Evolutionary conservation across 2,113 vertebrate species (phyloP), one percentile per base, ranked within the genome.

Genomic region (Hyperopisus bebe): DNA sequence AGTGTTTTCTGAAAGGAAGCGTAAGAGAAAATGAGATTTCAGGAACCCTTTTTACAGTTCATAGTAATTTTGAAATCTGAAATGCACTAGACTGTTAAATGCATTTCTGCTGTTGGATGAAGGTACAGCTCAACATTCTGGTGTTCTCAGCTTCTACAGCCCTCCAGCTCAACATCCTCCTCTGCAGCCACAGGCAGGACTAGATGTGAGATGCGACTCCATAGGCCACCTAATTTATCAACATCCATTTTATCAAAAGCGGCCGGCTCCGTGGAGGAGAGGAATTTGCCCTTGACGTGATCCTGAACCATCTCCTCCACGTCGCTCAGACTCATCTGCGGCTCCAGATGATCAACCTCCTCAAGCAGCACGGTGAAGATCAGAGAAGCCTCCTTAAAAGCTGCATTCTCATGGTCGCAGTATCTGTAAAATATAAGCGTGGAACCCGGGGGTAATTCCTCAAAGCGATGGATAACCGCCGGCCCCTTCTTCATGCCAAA

Each of bases 351-450:
- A 0, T 97, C 94, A 35, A 97, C 95, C 17, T 74, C 84, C 1
- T 95, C 96, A 77, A 99, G 95, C 55, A 99, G 94, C 0, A 99
- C 96, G 0, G 98, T 99, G 90, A 99, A 96, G 84, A 97, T 94
- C 58, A 99, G 94, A 5, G 96, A 96, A 31, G 96, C 97, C 0
- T 96, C 95, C 92, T 99, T 99, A 89, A 97, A 99, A 17, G 97
- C 96, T 0, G 98, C 97, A 0, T 96, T 98, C 93, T 98, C 97
- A 0, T 99, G 98, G 92, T 99, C 98, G 0, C 98, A 99, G 90
- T 99, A 99, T 91, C 98, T 98, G 93, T 99, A 99, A 91, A 99
- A 99, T 92, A 99, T 99, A 10, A 99, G 95, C 0, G 98, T 97
- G 92, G 98, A 97, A 19, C 95, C 96, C 0, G 98, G 97, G 0